Evolutionary conservation across 2,888 invertebrate genomes (phyloP).

Genomic region (Synergus japonicus): DNA sequence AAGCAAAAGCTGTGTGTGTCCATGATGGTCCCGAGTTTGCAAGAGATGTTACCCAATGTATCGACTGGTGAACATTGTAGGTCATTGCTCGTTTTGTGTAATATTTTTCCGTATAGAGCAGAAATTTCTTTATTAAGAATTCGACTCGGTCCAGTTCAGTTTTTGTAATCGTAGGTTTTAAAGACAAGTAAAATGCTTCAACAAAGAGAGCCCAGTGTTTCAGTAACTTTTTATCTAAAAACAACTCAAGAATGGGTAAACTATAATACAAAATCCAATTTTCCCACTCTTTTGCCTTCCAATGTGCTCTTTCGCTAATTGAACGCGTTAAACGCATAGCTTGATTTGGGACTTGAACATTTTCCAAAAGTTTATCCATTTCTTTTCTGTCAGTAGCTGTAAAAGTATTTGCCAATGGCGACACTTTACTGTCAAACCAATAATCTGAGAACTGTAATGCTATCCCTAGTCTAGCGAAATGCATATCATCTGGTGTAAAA

Average conservation of each 20-base stretch:
- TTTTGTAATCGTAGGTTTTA: not conserved
- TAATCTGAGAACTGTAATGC: slow-evolving; percentile 41
- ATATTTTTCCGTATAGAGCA: not conserved
- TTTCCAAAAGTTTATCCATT: not conserved
- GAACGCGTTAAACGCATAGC: not conserved
- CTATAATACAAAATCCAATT: not conserved
- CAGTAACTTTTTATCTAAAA: not conserved
- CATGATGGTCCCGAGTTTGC: slow-evolving; percentile 44
- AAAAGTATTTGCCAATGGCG: not conserved
- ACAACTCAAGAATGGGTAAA: not conserved
- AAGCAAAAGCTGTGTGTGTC: slow-evolving; percentile 41
- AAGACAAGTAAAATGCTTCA: not conserved
- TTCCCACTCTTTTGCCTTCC: not conserved
- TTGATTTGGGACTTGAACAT: not conserved
- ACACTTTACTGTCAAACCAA: slow-evolving; percentile 16
- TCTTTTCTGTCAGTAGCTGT: not conserved
- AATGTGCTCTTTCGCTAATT: not conserved
- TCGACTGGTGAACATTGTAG: slow-evolving; percentile 43
- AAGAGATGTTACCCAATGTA: slow-evolving; percentile 40
- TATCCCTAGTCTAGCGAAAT: slow-evolving; percentile 36
- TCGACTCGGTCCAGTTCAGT: not conserved
- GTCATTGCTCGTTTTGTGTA: not conserved
- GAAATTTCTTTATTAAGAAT: not conserved
- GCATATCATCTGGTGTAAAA: slow-evolving; percentile 7
- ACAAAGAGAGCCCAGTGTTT: not conserved